These are phyloP conservation scores for Tretioscincus oriximinensis DNA, from an alignment of 2,113 vertebrate genomes.

Conservation along the genomic window DNA sequence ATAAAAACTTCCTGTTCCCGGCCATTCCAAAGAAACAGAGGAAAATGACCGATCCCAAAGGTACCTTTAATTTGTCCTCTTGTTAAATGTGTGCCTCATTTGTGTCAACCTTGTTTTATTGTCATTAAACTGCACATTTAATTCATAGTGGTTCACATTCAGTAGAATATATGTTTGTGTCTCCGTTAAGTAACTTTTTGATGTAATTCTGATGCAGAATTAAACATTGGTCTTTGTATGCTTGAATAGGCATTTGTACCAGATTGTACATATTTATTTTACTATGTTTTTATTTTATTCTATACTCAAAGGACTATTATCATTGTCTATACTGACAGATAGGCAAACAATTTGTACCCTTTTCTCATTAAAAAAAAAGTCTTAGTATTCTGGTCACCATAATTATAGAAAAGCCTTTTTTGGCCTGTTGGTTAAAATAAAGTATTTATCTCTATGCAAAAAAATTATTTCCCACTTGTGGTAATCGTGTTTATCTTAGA, in stretches of 20 bases:
- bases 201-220: background rate
- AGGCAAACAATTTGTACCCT: conserved; percentile 24
- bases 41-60: background rate
- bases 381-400: background rate
- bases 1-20: background rate
- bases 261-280: conserved; percentile 4
- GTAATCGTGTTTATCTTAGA: background rate
- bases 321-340: conserved; percentile 8
- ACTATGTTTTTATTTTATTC: too few species aligned
- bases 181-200: background rate
- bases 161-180: background rate
- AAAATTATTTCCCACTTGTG: conserved; percentile 30
- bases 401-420: too few species aligned
- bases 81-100: background rate
- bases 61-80: background rate
- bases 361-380: background rate
- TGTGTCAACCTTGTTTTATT: conserved; percentile 11
- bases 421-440: too few species aligned
- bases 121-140: background rate
- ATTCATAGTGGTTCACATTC: background rate
- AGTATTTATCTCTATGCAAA: too few species aligned
- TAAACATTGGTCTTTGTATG: background rate
- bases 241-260: background rate
- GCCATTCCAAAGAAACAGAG: background rate
- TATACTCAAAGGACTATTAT: background rate